Evolutionary conservation across 2,888 invertebrate species (phyloP).

Genomic region (Tigriopus californicus): DNA sequence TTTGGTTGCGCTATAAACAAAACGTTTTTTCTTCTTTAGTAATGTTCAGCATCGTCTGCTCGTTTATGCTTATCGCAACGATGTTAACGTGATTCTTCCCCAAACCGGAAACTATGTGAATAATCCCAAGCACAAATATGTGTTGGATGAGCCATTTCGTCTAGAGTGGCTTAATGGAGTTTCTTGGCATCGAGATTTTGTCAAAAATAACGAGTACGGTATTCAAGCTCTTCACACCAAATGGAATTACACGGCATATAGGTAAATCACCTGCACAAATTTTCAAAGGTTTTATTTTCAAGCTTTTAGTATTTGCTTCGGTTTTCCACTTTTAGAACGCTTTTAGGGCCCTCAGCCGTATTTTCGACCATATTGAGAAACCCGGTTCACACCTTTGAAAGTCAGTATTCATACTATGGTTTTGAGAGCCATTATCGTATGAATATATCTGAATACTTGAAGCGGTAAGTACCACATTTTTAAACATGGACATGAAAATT

Average conservation of each 20-base stretch:
- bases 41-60: neutral
- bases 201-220: neutral
- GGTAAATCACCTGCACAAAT: neutral
- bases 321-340: neutral
- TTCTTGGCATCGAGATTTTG: neutral
- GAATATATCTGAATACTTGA: neutral
- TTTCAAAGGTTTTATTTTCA: neutral
- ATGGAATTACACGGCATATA: neutral
- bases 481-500: no score
- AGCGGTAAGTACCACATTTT: neutral
- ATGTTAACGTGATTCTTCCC: neutral
- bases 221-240: neutral
- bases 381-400: neutral
- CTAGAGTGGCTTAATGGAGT: neutral
- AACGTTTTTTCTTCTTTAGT: neutral
- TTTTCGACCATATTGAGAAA: neutral
- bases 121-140: neutral
- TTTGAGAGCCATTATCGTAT: neutral
- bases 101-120: neutral
- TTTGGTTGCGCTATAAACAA: no score
- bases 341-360: neutral
- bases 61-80: neutral
- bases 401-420: neutral
- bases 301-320: neutral
- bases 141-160: neutral